Evolutionary conservation across 2,113 vertebrate genomes (phyloP), one percentile per base, ranked within the genome.

Genomic region (Aythya baeri): DNA sequence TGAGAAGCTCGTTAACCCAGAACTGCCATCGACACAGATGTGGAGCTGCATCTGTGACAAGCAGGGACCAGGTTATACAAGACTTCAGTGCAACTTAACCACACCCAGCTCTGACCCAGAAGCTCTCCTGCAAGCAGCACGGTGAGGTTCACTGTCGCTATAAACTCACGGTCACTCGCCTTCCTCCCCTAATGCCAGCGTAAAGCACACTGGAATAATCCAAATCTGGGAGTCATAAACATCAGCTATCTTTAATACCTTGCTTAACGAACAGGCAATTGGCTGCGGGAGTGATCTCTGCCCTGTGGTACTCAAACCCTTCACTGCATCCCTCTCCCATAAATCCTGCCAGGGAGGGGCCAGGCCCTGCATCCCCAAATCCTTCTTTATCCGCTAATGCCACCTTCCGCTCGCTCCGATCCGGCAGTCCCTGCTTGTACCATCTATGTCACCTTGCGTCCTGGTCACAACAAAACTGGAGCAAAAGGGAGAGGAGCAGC

Each of bases 1-100:
- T 2, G 52, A 93, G 87, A 3, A 87, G 71, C 90, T 94, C 67
- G 82, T 52, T 63, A 77, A 83, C 88, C 86, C 94, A 95, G 83
- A 96, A 74, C 63, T 91, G 80, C 88, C 92, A 83, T 7, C 83
- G 38, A 7, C 54, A 83, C 74, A 63, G 18, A 8, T 5, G 41
- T 44, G 72, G 44, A 50, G 17, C 67, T 44, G 82, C 75, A 46
- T 23, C 82, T 71, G 71, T 79, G 79, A 93, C 88, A 81, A 11
- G 57, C 73, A 75, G 72, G 81, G 49, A 78, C 52, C 67, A 32
- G 78, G 31, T 83, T 89, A 81, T 22, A 65, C 43, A 80, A 81
- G 72, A 13, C 76, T 78, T 52, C 77, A 94, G 74, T n/a, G 61
- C 83, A 94, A 61, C 65, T 75, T 46, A 71, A 44, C 76, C 68